Base-by-base conservation (phyloP, 2,888 invertebrate genomes). In the Tholera decimalis region DNA sequence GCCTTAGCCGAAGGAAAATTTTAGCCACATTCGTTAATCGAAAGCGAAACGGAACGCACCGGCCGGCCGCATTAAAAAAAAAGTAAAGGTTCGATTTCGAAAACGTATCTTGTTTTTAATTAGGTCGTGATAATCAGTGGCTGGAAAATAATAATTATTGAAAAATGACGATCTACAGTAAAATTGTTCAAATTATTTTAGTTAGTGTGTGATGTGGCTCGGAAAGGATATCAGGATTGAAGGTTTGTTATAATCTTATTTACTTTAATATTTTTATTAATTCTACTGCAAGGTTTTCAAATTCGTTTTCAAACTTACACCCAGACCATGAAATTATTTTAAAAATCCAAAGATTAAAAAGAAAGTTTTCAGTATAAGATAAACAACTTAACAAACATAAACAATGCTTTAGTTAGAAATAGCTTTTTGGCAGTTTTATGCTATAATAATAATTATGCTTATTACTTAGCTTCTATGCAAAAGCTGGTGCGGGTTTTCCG, bases 101-200 rank as follows among this genome's bases (percentile, higher is more conserved):
- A 77, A 59, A 18, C 41, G 65, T 56, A 59, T 72, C 74, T 71
- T 59, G 59, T 60, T 68, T 68, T 55, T 62, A 5, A 41, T 72
- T 68, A 70, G 37, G 63, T 54, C 59, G 43, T 59, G 43, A 44
- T 59, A 15, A 39, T 35, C 0, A 73, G 82, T 85, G 84, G 74
- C 75, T 79, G 50, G 47, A 76, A 76, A 65, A 65, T 61, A 71
- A 44, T 73, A 58, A 24, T 39, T 49, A 22, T 68, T 68, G 61
- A 61, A 93, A 86, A 83, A 95, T 95, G 95, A 95, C 95, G 15
- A 92, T 95, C 75, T 95, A 95, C 87, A 94, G 95, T 83, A 95
- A 95, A 91, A 91, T 95, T 63, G 95, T 95, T 69, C 95, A 95
- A 83, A 95, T 95, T 59, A 95, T 95, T 80, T 88, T 95, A 78